Conservation (phyloP, 1,140 invertebrate species). For the Megalopta genalis region DNA sequence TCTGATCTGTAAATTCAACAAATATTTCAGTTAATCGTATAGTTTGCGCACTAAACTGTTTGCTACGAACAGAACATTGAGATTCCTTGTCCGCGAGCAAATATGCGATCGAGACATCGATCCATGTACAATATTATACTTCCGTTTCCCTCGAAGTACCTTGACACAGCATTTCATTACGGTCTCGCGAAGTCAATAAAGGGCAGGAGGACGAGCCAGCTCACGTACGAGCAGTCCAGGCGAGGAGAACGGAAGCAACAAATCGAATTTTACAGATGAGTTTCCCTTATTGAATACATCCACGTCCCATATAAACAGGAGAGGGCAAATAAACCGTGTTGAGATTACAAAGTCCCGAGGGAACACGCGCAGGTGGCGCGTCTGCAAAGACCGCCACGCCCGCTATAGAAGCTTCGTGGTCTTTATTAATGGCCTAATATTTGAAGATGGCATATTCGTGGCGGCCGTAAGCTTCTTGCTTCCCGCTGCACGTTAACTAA, state of each 20-base stretch:
- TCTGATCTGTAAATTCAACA: no score
- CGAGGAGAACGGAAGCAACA: constrained; percentile 50
- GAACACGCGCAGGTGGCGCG: constrained; percentile 74
- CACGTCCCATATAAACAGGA: constrained; percentile 71
- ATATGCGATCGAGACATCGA: background rate
- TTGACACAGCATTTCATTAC: constrained; percentile 20
- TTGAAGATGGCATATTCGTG: constrained; percentile 75
- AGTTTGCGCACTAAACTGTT: no score
- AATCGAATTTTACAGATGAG: constrained; percentile 76
- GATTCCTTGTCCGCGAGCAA: background rate
- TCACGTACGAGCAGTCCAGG: constrained; percentile 7
- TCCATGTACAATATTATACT: background rate
- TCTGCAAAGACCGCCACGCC: constrained; percentile 56
- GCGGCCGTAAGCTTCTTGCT: constrained; percentile 70
- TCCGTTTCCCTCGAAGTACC: background rate
- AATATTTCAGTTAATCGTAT: no score
- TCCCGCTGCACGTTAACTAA: constrained; percentile 5
- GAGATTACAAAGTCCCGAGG: constrained; percentile 75
- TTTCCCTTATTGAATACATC: constrained; percentile 76
- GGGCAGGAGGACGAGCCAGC: constrained; percentile 17
- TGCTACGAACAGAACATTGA: no score
- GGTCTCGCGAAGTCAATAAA: constrained; percentile 29
- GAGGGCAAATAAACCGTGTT: constrained; percentile 75
- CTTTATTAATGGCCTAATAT: constrained; percentile 78
- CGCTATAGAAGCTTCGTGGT: constrained; percentile 69